Evolutionary conservation across 2,888 invertebrate species (phyloP), one percentile per base, ranked within the genome.

Genomic region (Cancer borealis): DNA sequence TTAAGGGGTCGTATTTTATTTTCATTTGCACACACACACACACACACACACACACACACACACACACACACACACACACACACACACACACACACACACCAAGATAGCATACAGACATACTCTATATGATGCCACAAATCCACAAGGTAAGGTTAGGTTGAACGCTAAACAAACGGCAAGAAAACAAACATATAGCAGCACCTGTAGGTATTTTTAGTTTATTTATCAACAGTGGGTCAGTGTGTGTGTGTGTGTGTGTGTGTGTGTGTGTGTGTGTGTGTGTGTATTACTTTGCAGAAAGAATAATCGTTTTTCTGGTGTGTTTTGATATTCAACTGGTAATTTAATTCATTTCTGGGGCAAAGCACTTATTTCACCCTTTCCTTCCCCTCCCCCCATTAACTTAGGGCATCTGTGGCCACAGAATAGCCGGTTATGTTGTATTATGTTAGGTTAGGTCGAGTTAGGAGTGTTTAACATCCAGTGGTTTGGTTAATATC

Each of bases 61-160:
- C 21, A 84, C 84, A 84, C 84, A n/a, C 84, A 84, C 26, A 84
- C 84, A 84, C 26, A 84, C 84, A 84, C 84, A 84, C 84, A 84
- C 84, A 14, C 26, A 84, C 30, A 14, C 30, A 14, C 30, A 12
- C 84, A 39, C 39, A 39, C 39, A 39, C 39, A 39, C 39, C 39
- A 39, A 39, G 39, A 39, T 39, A 39, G 2, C 39, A 39, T 39
- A 39, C 39, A 39, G 39, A 39, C 39, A 39, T 39, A 39, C 39
- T 39, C 39, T 39, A 39, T 39, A 39, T 39, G 39, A 39, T 39
- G 39, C 39, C 39, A 39, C 39, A 39, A 39, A 39, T 39, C 84
- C 14, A 84, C 26, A 84, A 2, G 26, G 10, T 84, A 12, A 84
- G 10, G 10, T n/a, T 39, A 39, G 39, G 39, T 39, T 39, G 39